Percentiles rank a stretch among this genome's conserved stretches.
phyloP scores from a whole-genome alignment of 2,113 vertebrate genomes.

The Sapayoa aenigma region DNA sequence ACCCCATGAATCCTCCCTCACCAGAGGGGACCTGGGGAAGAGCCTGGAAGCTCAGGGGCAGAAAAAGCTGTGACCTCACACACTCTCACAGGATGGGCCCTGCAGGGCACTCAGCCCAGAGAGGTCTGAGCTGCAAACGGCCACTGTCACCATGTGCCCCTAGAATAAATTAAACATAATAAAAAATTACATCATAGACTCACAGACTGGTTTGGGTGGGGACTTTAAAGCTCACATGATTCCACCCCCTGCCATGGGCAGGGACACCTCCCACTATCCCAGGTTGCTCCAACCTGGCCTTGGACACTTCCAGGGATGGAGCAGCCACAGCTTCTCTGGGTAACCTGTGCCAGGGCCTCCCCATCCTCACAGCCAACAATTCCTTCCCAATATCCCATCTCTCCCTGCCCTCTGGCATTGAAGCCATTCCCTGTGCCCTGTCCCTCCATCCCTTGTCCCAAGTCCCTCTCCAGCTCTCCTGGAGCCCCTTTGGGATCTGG shows the following conservation, averaged over 20 bases:
- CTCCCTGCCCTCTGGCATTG: not conserved
- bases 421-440: not conserved
- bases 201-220: too few species aligned
- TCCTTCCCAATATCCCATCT: not conserved
- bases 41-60: too few species aligned
- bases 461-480: not conserved
- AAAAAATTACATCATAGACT: not conserved
- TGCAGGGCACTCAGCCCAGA: not conserved
- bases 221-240: accelerated
- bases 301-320: not conserved
- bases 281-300: not conserved
- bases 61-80: not conserved
- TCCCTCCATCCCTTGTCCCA: not conserved
- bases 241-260: not conserved
- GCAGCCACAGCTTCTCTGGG: not conserved
- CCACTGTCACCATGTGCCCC: not conserved
- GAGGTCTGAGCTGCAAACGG: not conserved
- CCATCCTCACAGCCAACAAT: not conserved
- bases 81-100: not conserved
- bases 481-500: not conserved
- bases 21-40: not conserved
- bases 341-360: not conserved
- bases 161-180: too few species aligned
- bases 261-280: not conserved
- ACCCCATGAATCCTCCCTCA: not conserved